Conservation (phyloP, 1,140 invertebrate genomes). For the Diorhabda sublineata region DNA sequence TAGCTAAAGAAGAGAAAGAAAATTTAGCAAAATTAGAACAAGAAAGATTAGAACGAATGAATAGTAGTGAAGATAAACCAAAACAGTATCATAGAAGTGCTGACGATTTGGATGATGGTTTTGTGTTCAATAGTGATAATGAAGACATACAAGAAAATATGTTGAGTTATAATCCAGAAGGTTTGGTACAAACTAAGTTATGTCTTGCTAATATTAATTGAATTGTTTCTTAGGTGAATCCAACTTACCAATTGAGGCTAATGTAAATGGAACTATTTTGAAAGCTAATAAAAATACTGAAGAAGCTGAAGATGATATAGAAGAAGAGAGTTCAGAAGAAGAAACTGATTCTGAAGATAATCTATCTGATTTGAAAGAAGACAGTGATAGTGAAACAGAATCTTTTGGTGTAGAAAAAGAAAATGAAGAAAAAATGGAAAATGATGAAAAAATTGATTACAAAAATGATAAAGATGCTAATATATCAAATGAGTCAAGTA, state of each 20-base stretch:
- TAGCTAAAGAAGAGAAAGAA: conserved; percentile 74
- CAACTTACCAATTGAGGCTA: conserved; percentile 36
- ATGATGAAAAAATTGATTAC: conserved; percentile 16
- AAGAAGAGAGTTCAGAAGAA: conserved; percentile 42
- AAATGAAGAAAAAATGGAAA: conserved; percentile 29
- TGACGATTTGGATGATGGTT: conserved; percentile 77
- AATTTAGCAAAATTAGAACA: conserved; percentile 75
- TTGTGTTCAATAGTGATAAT: conserved; percentile 54
- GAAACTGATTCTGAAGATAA: conserved; percentile 43
- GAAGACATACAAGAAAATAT: conserved; percentile 50
- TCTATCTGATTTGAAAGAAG: conserved; percentile 41
- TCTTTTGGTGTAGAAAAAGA: conserved; percentile 32
- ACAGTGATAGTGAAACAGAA: conserved; percentile 45
- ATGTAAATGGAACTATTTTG: conserved; percentile 37
- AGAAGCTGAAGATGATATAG: conserved; percentile 37
- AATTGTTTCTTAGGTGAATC: conserved; percentile 31
- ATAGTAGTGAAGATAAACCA: conserved; percentile 49
- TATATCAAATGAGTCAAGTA: too few relatives aligned
- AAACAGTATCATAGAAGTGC: conserved; percentile 56
- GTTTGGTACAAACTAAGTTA: not conserved
- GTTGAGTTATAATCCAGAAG: conserved; percentile 51
- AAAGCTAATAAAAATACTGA: conserved; percentile 31
- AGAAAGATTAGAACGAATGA: conserved; percentile 73
- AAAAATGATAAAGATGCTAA: not conserved
- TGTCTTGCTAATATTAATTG: not conserved